A percentile compares a stretch with the other conserved stretches of the same genome.
Evolutionary conservation across 2,797 vertebrate genomes (phyloP).

Genomic region (Emys orbicularis): DNA sequence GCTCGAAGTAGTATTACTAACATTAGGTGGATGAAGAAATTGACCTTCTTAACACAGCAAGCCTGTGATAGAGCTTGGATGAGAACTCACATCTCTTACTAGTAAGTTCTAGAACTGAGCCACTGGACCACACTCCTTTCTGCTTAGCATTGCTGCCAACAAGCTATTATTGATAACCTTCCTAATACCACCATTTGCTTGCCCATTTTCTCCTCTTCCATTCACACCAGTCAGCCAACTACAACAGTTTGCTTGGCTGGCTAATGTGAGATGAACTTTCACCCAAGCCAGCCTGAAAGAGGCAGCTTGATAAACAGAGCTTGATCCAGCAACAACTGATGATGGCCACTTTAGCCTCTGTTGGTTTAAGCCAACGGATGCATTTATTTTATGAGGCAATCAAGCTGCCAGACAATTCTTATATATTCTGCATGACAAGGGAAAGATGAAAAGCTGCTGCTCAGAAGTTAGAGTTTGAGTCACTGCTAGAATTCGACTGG

Average conservation of each 20-base stretch:
- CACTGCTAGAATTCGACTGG: background rate
- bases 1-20: background rate
- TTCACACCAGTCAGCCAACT: background rate
- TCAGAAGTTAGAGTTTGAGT: background rate
- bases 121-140: background rate
- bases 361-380: background rate
- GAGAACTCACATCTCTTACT: background rate
- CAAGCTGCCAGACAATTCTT: background rate
- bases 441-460: background rate
- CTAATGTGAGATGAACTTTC: background rate
- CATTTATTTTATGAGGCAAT: background rate
- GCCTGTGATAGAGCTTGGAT: background rate
- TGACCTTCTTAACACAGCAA: background rate
- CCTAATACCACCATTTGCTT: background rate
- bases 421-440: background rate
- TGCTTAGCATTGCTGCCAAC: background rate
- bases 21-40: background rate
- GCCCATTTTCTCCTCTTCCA: background rate
- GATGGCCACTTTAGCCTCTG: background rate
- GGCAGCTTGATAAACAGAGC: background rate
- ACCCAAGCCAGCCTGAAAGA: background rate
- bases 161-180: background rate
- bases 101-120: background rate
- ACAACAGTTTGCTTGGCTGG: background rate
- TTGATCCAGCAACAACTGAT: background rate